Conservation (phyloP, 2,797 vertebrate genomes). For the Iguana delicatissima region DNA sequence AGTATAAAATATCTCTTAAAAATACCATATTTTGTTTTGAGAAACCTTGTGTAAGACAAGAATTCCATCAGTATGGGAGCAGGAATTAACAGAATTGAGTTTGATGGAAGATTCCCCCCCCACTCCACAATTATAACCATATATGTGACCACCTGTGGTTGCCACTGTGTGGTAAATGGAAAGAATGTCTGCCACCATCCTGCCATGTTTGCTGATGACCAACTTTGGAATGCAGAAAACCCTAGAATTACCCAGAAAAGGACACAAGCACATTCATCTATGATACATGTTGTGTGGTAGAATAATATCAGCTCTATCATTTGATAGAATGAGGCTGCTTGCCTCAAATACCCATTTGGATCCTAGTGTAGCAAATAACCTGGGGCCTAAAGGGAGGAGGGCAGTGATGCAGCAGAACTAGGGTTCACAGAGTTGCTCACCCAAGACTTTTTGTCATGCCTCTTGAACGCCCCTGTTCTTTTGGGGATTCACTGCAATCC, state of each 20-base stretch:
- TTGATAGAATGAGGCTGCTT: not conserved
- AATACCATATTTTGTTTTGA: no score
- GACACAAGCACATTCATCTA: no score
- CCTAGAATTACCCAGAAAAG: not conserved
- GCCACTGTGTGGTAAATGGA: fast-evolving
- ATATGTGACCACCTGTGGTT: no score
- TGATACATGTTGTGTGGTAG: not conserved
- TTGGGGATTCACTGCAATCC: no score
- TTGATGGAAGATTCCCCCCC: not conserved
- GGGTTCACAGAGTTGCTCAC: no score
- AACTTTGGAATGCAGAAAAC: not conserved
- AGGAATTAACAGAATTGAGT: not conserved
- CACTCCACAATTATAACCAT: not conserved
- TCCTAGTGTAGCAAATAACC: not conserved
- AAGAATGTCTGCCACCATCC: not conserved
- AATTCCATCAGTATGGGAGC: not conserved
- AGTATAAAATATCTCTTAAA: no score
- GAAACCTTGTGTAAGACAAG: not conserved
- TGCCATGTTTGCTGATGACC: no score
- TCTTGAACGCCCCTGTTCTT: no score
- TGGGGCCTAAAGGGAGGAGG: no score
- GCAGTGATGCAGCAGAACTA: no score
- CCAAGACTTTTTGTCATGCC: no score
- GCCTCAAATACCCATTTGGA: not conserved
- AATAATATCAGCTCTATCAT: not conserved